Evolutionary conservation across 2,113 vertebrate species (phyloP).

Genomic region (Gobiocypris rarus): DNA sequence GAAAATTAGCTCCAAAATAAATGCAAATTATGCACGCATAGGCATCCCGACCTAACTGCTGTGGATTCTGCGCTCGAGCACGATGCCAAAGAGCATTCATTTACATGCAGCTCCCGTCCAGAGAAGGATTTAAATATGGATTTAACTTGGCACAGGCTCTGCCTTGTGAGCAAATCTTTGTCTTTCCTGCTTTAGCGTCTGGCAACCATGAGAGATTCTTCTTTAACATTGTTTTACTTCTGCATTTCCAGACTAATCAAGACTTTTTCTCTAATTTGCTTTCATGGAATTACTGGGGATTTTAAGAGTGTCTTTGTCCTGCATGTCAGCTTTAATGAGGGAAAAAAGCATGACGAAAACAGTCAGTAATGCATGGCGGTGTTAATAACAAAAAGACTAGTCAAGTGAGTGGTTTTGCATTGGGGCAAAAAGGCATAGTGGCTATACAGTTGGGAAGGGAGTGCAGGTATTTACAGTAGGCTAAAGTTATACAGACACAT

Average conservation of each 20-base stretch:
- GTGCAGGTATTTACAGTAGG: conserved; percentile 4
- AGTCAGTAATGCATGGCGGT: background rate
- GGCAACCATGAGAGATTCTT: conserved; percentile 65
- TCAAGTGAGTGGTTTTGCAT: background rate
- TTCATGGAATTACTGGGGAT: background rate
- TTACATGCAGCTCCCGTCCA: conserved; percentile 70
- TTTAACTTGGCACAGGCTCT: conserved; percentile 69
- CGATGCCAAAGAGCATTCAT: conserved; percentile 73
- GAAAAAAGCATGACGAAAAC: conserved; percentile 10
- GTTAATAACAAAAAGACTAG: conserved; percentile 22
- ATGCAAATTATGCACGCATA: conserved; percentile 59
- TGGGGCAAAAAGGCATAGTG: background rate
- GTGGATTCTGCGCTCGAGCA: conserved; percentile 67
- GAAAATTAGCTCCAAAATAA: conserved; percentile 61
- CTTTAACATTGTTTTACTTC: conserved; percentile 60
- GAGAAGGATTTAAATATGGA: conserved; percentile 70
- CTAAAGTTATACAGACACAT: background rate
- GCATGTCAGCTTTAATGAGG: conserved; percentile 26
- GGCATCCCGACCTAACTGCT: conserved; percentile 59
- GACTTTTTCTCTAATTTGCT: background rate
- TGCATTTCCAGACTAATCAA: conserved; percentile 21
- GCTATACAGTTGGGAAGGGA: background rate
- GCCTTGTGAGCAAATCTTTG: conserved; percentile 64
- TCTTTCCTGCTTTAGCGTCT: conserved; percentile 69
- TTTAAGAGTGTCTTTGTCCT: conserved; percentile 33